Evolutionary conservation across 2,113 vertebrate species (phyloP).

Genomic region (Bambusicola thoracicus): DNA sequence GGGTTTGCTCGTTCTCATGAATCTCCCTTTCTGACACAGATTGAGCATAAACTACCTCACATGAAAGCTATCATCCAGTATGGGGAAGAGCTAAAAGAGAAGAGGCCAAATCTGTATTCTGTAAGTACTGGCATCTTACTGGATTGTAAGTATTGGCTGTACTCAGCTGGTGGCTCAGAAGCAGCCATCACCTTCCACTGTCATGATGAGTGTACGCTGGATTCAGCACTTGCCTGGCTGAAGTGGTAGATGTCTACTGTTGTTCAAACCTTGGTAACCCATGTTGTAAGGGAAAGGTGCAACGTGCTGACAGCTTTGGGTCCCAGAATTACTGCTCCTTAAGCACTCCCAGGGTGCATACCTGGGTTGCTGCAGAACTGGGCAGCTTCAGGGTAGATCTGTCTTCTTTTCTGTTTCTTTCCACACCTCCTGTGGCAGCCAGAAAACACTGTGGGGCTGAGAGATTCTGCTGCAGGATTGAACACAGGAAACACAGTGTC

Average conservation of each 20-base stretch:
- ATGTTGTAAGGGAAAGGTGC: background rate
- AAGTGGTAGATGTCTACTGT: background rate
- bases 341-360: background rate
- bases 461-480: background rate
- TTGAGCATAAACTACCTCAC: slow-evolving; percentile 80
- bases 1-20: background rate
- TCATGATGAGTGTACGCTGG: rapidly evolving
- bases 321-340: background rate
- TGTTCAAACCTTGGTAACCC: background rate
- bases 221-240: background rate
- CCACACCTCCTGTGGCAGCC: background rate
- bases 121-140: slow-evolving; percentile 70
- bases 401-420: background rate
- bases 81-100: slow-evolving; percentile 80
- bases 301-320: rapidly evolving
- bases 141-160: background rate
- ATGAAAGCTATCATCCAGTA: slow-evolving; percentile 93
- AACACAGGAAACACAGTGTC: rapidly evolving
- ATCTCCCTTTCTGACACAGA: slow-evolving; percentile 65
- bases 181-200: background rate
- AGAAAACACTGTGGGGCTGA: background rate
- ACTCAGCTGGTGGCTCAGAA: background rate
- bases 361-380: background rate
- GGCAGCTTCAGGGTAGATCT: background rate
- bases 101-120: slow-evolving; percentile 83